Base-by-base conservation (phyloP, 2,888 invertebrate species). In the Ophion slaviceki region DNA sequence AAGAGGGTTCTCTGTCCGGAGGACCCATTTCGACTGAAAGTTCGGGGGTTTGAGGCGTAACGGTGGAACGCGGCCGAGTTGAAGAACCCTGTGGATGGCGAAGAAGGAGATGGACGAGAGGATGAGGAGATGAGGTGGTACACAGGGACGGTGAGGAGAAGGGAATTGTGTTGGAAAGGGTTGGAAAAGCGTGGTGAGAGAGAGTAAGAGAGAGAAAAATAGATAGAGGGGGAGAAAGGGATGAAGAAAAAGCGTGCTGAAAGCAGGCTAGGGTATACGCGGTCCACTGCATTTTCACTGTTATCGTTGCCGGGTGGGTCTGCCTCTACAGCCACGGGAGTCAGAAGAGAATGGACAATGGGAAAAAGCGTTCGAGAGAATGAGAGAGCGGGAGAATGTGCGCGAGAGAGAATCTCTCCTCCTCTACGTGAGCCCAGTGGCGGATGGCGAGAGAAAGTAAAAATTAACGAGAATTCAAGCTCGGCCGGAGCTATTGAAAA, bases 391-490 rank as follows among this genome's bases (percentile, higher is more conserved):
- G 45, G 32, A 59, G n/a, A 71, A 70, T 20, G 24, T 61, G 53
- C 45, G 70, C 28, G 68, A 70, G 64, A 67, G 59, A 66, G 66
- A 62, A 28, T 66, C 36, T 47, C 62, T 64, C 45, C 45, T 45
- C 47, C 75, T 78, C 83, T 66, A 47, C 59, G 71, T 47, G 71
- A 84, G 80, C 79, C 89, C 91, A 90, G 87, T 91, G 88, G 92
- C 91, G 92, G 92, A 92, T 89, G 91, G 91, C 89, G 92, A 92
- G 92, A 92, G 92, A 92, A 92, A 92, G 92, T 92, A 92, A 92
- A 93, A 93, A 93, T 93, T 93, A 93, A 93, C 92, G 93, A 93
- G 92, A 93, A 93, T 92, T 93, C 92, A 93, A 93, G 93, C 93
- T 92, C 91, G 92, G 92, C 89, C 92, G 91, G 91, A 92, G 92